A percentile compares a stretch with the other conserved stretches of the same genome.
phyloP scores from a whole-genome alignment of 2,113 vertebrate species.

The Solea senegalensis region DNA sequence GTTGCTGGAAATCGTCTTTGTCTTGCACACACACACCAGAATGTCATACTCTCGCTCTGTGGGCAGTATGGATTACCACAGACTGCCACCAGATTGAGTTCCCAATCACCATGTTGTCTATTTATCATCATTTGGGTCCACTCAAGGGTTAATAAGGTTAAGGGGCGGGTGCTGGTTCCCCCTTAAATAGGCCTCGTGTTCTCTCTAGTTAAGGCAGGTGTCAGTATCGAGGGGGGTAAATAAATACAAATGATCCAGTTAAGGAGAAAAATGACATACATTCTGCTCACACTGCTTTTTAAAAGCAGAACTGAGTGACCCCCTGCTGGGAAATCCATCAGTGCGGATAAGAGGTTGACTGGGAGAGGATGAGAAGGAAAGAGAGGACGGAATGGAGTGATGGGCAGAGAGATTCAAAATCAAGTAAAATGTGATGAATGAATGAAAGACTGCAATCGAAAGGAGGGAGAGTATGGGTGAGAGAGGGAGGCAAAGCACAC shows the following conservation, averaged over 20 bases:
- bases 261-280: slow-evolving; percentile 81
- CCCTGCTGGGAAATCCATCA: slow-evolving; percentile 69
- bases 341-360: slow-evolving; percentile 50
- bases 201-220: slow-evolving; percentile 73
- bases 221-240: slow-evolving; percentile 75
- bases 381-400: background rate
- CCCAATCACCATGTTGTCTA: slow-evolving; percentile 75
- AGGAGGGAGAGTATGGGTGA: slow-evolving; percentile 5
- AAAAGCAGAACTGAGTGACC: slow-evolving; percentile 75
- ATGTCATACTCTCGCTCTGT: slow-evolving; percentile 21
- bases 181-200: slow-evolving; percentile 75
- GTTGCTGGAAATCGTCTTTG: slow-evolving; percentile 16
- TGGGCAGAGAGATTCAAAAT: background rate
- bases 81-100: slow-evolving; percentile 65
- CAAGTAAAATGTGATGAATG: slow-evolving; percentile 32
- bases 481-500: slow-evolving; percentile 12
- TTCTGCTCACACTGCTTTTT: slow-evolving; percentile 69
- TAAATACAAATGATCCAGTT: slow-evolving; percentile 85
- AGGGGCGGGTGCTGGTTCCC: slow-evolving; percentile 61
- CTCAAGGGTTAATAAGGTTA: slow-evolving; percentile 81
- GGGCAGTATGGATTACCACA: slow-evolving; percentile 60
- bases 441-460: slow-evolving; percentile 34
- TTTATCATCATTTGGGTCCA: slow-evolving; percentile 83
- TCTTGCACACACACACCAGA: background rate
- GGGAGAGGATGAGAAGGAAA: slow-evolving; percentile 10